Evolutionary conservation across 2,797 vertebrate species (phyloP), one percentile per base, ranked within the genome.

Genomic region (Eospalax fontanierii): DNA sequence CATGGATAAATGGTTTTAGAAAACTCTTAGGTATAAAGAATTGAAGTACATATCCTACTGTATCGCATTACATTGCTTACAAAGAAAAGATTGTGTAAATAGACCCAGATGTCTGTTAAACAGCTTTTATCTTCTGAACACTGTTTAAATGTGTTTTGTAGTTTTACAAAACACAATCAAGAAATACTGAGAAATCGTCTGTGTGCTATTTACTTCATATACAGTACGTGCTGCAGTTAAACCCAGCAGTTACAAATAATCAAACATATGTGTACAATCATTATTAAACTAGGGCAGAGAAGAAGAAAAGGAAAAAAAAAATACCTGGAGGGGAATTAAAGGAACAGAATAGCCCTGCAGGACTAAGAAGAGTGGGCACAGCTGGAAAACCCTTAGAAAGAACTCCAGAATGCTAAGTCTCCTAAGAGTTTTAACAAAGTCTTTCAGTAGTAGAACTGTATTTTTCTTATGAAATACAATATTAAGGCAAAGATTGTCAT

Each of bases 131-230:
- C 12, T 91, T 91, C 95, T 96, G 82, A 98, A 96, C 85, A 88
- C 76, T 79, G 22, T 94, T 97, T 94, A 94, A 97, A 88, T 95
- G 93, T 94, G 82, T 97, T 98, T 97, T 97, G 78, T 96, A 94
- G 81, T 79, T 79, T 78, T 79, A 63, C 65, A 63, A 94, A 90
- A 73, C 97, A 97, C 87, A 97, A 97, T 96, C 78, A 91, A 95
- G 94, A 91, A 97, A 97, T 96, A 90, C 79, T 96, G 93, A 96
- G 73, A 98, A 97, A 95, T 93, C 92, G 88, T 68, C 46, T 93
- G 89, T 96, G 94, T 97, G 97, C 95, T 97, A 97, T 97, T 97
- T 96, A 96, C 78, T 98, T 98, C 97, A 97, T 97, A 95, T 97
- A 97, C 96, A 94, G 92, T 54, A 97, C 95, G 95, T 94, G 96